A percentile compares a stretch with the other conserved stretches of the same genome.
These are phyloP conservation scores for Ophonus ardosiacus DNA, from an alignment of 2,888 invertebrate genomes.

Conservation along the genomic window DNA sequence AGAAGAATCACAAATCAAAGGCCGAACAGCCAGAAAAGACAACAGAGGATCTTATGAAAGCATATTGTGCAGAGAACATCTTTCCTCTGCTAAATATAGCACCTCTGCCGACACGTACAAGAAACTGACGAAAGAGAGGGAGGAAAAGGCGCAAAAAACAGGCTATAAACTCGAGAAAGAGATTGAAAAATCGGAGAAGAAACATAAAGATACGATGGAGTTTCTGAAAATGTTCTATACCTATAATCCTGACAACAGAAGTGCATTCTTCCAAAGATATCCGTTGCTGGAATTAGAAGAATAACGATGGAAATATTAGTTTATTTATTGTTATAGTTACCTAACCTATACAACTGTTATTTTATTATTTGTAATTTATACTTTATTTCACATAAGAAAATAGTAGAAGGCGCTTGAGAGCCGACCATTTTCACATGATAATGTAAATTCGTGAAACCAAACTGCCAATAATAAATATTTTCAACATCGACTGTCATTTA, in stretches of 20 bases:
- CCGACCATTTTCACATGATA: no score
- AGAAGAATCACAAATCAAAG: constrained; percentile 49
- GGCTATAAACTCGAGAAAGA: neutral
- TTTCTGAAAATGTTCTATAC: constrained; percentile 32
- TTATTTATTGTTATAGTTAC: neutral
- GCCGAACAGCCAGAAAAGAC: constrained; percentile 39
- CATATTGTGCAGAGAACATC: constrained; percentile 27
- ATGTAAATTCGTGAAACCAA: no score
- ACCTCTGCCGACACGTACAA: neutral
- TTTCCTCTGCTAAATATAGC: neutral
- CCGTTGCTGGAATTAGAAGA: constrained; percentile 14
- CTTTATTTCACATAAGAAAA: no score
- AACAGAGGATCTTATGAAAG: constrained; percentile 37
- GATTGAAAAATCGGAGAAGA: constrained; percentile 11
- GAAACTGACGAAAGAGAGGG: neutral
- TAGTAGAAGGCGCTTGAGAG: no score
- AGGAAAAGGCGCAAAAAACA: neutral
- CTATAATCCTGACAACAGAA: neutral
- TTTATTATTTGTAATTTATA: neutral
- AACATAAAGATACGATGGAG: constrained; percentile 24
- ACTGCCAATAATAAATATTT: no score
- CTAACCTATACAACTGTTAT: neutral
- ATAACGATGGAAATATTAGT: neutral
- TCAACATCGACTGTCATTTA: no score
- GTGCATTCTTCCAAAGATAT: constrained; percentile 30